Evolutionary conservation across 2,797 vertebrate genomes (phyloP).

Genomic region (Paguma larvata): DNA sequence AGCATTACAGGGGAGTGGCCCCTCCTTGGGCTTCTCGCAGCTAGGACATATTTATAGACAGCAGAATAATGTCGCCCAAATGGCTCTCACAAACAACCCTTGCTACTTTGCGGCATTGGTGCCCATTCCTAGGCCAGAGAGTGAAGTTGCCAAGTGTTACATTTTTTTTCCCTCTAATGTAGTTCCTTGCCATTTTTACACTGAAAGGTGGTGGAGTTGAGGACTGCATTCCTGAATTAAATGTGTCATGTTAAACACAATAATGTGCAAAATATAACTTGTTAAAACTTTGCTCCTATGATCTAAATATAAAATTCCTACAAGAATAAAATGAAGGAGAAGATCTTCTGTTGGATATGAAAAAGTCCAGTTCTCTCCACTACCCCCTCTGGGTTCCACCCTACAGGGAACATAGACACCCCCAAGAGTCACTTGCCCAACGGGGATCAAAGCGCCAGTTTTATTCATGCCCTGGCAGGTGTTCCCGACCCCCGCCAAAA

Average conservation of each 20-base stretch:
- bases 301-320: constrained; percentile 3
- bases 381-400: not conserved
- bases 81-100: constrained; percentile 66
- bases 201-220: not conserved
- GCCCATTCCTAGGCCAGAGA: not conserved
- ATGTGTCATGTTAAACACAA: constrained; percentile 43
- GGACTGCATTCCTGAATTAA: constrained; percentile 40
- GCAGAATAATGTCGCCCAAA: constrained; percentile 73
- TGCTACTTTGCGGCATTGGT: constrained; percentile 61
- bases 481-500: not conserved
- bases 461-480: not conserved
- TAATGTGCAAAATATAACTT: constrained; percentile 30
- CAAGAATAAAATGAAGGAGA: constrained; percentile 39
- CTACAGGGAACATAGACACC: not conserved
- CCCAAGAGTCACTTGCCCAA: not conserved
- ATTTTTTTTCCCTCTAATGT: not conserved
- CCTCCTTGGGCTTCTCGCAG: constrained; percentile 38
- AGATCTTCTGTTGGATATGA: not conserved
- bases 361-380: not conserved
- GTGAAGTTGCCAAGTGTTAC: constrained; percentile 57
- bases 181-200: constrained; percentile 27
- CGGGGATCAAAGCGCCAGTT: not conserved
- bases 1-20: not conserved
- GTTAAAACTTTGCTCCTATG: constrained; percentile 4
- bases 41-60: constrained; percentile 73